phyloP scores from a whole-genome alignment of 2,797 vertebrate species.

The Garrulus glandarius region DNA sequence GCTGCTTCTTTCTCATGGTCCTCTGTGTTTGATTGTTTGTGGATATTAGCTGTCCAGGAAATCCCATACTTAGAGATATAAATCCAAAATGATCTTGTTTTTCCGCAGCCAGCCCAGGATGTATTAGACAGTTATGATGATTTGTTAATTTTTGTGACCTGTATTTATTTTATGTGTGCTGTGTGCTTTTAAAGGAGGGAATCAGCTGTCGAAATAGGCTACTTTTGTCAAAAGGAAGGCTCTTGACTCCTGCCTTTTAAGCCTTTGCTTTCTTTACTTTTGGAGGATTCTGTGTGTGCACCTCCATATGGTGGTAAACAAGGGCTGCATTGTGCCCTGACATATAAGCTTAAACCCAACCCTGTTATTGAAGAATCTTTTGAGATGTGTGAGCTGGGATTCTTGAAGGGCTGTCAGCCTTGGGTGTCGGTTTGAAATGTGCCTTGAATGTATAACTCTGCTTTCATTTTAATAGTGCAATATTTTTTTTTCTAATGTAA shows the following conservation, averaged over 20 bases:
- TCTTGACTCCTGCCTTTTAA: slow-evolving; percentile 66
- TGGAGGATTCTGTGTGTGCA: slow-evolving; percentile 58
- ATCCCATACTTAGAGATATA: slow-evolving; percentile 80
- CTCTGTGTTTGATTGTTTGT: slow-evolving; percentile 80
- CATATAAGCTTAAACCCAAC: slow-evolving; percentile 69
- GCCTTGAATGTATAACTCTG: slow-evolving; percentile 70
- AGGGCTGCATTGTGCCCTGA: slow-evolving; percentile 72
- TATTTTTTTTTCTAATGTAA: slow-evolving; percentile 58
- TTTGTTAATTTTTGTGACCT: slow-evolving; percentile 80
- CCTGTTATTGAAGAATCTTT: slow-evolving; percentile 69
- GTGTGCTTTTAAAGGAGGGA: slow-evolving; percentile 69
- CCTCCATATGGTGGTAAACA: slow-evolving; percentile 74
- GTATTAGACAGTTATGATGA: slow-evolving; percentile 78
- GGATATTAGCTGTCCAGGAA: slow-evolving; percentile 83
- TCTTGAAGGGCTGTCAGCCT: slow-evolving; percentile 73
- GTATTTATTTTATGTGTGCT: slow-evolving; percentile 79
- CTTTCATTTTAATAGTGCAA: slow-evolving; percentile 64
- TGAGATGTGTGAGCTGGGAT: slow-evolving; percentile 71
- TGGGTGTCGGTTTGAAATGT: slow-evolving; percentile 69
- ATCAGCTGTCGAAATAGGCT: slow-evolving; percentile 74
- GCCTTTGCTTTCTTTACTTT: slow-evolving; percentile 71
- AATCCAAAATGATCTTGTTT: slow-evolving; percentile 80
- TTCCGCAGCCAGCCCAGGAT: slow-evolving; percentile 78
- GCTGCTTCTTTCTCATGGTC: slow-evolving; percentile 69
- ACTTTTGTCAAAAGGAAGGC: slow-evolving; percentile 71